These are phyloP conservation scores for Morpho helenor DNA, from an alignment of 2,888 invertebrate genomes.

Conservation along the genomic window DNA sequence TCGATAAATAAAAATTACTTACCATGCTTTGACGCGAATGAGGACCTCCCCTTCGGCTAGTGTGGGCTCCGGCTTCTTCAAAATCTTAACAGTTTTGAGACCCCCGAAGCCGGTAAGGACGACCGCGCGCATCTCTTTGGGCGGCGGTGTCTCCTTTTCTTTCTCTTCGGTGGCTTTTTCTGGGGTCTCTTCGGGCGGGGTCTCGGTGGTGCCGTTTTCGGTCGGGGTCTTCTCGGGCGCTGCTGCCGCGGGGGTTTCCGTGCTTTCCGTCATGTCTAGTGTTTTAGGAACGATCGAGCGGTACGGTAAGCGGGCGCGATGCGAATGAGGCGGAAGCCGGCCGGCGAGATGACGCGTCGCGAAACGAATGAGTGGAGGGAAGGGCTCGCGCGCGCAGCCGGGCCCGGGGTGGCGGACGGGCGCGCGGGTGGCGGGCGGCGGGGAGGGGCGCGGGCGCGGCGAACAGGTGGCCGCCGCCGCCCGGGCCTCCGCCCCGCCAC, in stretches of 20 bases:
- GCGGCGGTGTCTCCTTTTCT: slow-evolving; percentile 78
- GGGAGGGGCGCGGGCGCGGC: slow-evolving; percentile 38
- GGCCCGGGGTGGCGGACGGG: slow-evolving; percentile 36
- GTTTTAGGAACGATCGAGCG: slow-evolving; percentile 46
- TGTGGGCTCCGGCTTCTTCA: slow-evolving; percentile 88
- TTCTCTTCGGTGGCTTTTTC: slow-evolving; percentile 77
- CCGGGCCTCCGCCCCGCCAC: slow-evolving; percentile 36
- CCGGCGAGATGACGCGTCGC: slow-evolving; percentile 73
- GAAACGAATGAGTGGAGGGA: slow-evolving; percentile 72
- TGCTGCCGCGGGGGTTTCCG: slow-evolving; percentile 71
- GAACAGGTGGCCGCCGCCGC: slow-evolving; percentile 64
- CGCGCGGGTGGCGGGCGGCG: slow-evolving; percentile 29
- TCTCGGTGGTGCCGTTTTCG: slow-evolving; percentile 70
- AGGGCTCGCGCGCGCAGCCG: slow-evolving; percentile 64
- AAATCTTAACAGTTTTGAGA: slow-evolving; percentile 89
- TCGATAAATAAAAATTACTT: slow-evolving; percentile 60
- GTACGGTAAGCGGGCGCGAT: slow-evolving; percentile 59
- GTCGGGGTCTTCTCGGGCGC: slow-evolving; percentile 79
- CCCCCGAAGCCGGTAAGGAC: slow-evolving; percentile 92
- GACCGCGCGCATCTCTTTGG: slow-evolving; percentile 91
- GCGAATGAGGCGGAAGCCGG: slow-evolving; percentile 64
- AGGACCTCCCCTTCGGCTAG: slow-evolving; percentile 87
- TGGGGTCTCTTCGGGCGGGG: slow-evolving; percentile 70
- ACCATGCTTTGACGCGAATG: slow-evolving; percentile 92
- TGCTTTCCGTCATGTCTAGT: slow-evolving; percentile 72